Base-by-base conservation (phyloP, 2,888 invertebrate genomes). In the Melanotus villosus region DNA sequence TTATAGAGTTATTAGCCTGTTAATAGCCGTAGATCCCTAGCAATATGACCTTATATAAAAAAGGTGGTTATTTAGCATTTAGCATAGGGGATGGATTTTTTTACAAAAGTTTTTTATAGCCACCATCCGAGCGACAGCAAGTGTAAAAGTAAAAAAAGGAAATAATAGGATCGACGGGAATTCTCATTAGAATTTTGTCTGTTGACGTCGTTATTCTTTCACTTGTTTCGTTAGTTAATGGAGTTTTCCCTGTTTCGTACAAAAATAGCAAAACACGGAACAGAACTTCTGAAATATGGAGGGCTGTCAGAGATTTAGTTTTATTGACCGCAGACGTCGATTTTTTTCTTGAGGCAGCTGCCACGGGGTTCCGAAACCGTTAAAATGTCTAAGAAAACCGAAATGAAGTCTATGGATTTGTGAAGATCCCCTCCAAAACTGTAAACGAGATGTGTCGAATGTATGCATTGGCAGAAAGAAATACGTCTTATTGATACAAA, bases 321-420 rank as follows among this genome's bases (percentile, higher is more conserved):
- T 83, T 83, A 83, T 83, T 82, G 83, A 83, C 83, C 83, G 81
- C 83, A 82, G 82, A 82, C 83, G 82, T 80, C 78, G 81, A 82
- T 80, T 80, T 80, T 80, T 71, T 71, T 54, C 67, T 45, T 65
- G 60, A 34, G 65, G 71, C 71, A 71, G 71, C 71, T 71, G 71
- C 71, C 56, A 63, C 68, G 60, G 38, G 47, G 57, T 50, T 45
- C 59, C 45, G 60, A 52, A 65, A 80, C 82, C 82, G 82, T 82
- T 82, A 80, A 80, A 80, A 80, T 78, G 79, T 80, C 80, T 80
- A 76, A 76, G 75, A 78, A 68, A 78, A 74, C 71, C 71, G 71
- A 71, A 71, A 71, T 71, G 68, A 65, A 71, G 54, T 68, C 65
- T 63, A 71, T 71, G 72, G 72, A 72, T 67, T 64, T 64, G 64